Conservation (phyloP, 2,797 vertebrate genomes). For the Pipistrellus nathusii region DNA sequence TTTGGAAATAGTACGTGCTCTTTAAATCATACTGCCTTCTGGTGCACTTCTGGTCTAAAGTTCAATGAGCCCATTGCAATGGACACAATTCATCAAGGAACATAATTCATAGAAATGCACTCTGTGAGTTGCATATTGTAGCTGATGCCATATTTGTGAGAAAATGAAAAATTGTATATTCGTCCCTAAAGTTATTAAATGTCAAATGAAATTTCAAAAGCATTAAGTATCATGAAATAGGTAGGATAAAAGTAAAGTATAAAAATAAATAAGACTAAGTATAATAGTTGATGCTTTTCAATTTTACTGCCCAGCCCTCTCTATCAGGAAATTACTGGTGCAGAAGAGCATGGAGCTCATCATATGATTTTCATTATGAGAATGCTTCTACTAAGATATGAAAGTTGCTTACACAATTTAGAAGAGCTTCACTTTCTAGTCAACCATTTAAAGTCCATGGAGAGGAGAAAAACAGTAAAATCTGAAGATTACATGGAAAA, state of each 20-base stretch:
- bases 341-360: neutral
- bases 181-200: slow-evolving; percentile 15
- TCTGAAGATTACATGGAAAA: slow-evolving; percentile 18
- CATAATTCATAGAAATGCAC: neutral
- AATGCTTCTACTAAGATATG: neutral
- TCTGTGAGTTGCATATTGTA: neutral
- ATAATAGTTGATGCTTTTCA: neutral
- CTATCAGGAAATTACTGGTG: neutral
- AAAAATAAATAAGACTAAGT: neutral
- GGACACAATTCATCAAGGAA: neutral
- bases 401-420: slow-evolving; percentile 6
- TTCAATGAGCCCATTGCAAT: neutral
- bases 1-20: neutral
- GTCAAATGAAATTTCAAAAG: neutral
- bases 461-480: slow-evolving; percentile 29
- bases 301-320: neutral
- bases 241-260: neutral
- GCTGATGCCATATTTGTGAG: neutral
- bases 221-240: neutral
- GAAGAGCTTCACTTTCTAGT: slow-evolving; percentile 10
- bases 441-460: slow-evolving; percentile 12
- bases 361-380: neutral
- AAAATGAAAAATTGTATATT: neutral
- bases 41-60: neutral
- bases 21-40: neutral